phyloP scores from a whole-genome alignment of 1,140 invertebrate genomes.

The Portunus trituberculatus region DNA sequence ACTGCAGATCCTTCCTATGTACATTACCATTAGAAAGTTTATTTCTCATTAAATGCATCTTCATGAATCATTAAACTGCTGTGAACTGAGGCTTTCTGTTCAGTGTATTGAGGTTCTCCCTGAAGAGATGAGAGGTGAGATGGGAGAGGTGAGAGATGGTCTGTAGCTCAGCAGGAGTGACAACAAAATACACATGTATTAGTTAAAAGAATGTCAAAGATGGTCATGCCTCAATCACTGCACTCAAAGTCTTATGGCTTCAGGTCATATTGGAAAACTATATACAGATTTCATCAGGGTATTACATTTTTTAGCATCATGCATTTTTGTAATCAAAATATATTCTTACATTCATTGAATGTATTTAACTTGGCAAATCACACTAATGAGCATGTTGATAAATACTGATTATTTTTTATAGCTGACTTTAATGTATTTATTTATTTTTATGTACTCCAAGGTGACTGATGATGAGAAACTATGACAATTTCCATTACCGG shows the following conservation, averaged over 20 bases:
- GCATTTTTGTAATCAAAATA: slow-evolving; percentile 24
- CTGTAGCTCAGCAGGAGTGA: neutral
- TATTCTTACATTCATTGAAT: neutral
- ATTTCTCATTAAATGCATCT: slow-evolving; percentile 4
- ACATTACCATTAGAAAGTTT: neutral
- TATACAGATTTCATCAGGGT: neutral
- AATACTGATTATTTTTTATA: neutral
- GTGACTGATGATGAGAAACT: neutral
- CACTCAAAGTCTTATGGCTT: neutral
- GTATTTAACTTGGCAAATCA: neutral
- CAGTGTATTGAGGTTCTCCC: neutral
- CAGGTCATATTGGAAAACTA: neutral
- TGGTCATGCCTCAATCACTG: neutral
- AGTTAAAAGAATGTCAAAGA: neutral
- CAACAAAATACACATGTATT: neutral
- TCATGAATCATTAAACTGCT: slow-evolving; percentile 22
- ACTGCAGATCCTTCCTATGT: neutral
- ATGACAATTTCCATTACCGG: neutral
- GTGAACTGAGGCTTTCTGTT: neutral
- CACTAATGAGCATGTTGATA: neutral
- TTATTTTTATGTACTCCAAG: neutral
- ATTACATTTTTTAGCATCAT: neutral
- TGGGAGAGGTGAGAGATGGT: neutral
- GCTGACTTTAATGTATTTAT: neutral
- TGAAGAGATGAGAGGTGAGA: neutral